These are phyloP conservation scores for Mionectes olivaceus DNA, from an alignment of 2,797 vertebrate genomes.

Conservation along the genomic window DNA sequence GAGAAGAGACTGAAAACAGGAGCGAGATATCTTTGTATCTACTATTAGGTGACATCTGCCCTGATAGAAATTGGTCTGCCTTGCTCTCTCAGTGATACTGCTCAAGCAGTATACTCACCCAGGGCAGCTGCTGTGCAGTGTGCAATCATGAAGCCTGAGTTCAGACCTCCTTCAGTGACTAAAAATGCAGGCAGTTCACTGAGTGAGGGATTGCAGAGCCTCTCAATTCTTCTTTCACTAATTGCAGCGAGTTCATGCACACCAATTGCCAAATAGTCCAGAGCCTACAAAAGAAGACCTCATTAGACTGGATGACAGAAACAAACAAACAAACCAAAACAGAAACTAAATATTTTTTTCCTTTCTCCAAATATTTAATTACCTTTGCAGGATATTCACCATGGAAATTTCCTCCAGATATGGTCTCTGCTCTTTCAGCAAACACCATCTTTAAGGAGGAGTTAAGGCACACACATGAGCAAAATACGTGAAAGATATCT, in stretches of 20 bases:
- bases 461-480: conserved; percentile 74
- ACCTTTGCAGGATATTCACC: conserved; percentile 99
- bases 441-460: conserved; percentile 91
- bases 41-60: background rate
- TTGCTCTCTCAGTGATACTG: background rate
- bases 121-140: conserved; percentile 96
- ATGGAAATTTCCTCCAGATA: conserved; percentile 99
- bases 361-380: conserved; percentile 9
- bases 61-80: background rate
- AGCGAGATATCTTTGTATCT: background rate
- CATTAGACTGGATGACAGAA: background rate
- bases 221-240: conserved; percentile 94
- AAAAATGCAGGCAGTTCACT: conserved; percentile 97
- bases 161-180: conserved; percentile 95
- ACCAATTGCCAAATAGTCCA: conserved; percentile 95
- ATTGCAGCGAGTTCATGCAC: conserved; percentile 96
- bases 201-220: conserved; percentile 95
- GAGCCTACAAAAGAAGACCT: conserved; percentile 79
- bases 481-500: background rate
- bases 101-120: conserved; percentile 77
- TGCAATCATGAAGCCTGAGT: conserved; percentile 99
- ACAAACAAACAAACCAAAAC: background rate
- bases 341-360: background rate
- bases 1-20: background rate
- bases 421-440: conserved; percentile 93